A percentile compares a stretch with the other conserved stretches of the same genome.
These are phyloP conservation scores for Orcinus orca DNA, from an alignment of 2,113 vertebrate genomes.

Conservation along the genomic window DNA sequence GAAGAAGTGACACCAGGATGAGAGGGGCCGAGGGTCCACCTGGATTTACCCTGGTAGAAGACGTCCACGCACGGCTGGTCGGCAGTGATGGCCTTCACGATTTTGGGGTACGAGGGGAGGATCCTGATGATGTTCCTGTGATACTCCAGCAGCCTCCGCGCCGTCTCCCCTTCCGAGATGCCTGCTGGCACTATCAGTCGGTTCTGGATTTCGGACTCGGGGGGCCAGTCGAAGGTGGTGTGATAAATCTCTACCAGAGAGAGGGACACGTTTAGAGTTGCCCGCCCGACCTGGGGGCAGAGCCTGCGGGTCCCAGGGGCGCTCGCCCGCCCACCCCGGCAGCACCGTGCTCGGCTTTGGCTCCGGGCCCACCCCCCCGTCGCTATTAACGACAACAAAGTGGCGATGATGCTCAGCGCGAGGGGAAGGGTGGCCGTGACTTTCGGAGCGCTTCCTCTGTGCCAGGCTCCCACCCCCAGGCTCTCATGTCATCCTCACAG, in stretches of 20 bases:
- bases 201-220: constrained; percentile 67
- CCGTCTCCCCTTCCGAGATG: constrained; percentile 79
- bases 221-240: constrained; percentile 88
- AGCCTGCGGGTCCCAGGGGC: fast-evolving
- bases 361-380: not conserved
- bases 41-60: constrained; percentile 88
- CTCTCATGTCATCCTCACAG: not conserved
- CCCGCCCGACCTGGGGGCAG: fast-evolving
- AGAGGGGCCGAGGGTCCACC: fast-evolving
- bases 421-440: not conserved
- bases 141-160: constrained; percentile 81
- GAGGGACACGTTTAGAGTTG: fast-evolving
- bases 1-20: fast-evolving
- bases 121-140: constrained; percentile 84
- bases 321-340: fast-evolving
- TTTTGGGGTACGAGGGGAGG: constrained; percentile 82
- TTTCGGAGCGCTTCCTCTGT: fast-evolving
- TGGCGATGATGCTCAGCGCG: fast-evolving
- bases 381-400: fast-evolving
- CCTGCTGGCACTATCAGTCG: constrained; percentile 78
- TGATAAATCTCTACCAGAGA: constrained; percentile 90
- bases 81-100: constrained; percentile 85
- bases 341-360: fast-evolving
- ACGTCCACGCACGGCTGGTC: constrained; percentile 91
- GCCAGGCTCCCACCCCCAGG: not conserved